These are phyloP conservation scores for Quadriops clusia DNA, from an alignment of 2,888 invertebrate species.

Conservation along the genomic window DNA sequence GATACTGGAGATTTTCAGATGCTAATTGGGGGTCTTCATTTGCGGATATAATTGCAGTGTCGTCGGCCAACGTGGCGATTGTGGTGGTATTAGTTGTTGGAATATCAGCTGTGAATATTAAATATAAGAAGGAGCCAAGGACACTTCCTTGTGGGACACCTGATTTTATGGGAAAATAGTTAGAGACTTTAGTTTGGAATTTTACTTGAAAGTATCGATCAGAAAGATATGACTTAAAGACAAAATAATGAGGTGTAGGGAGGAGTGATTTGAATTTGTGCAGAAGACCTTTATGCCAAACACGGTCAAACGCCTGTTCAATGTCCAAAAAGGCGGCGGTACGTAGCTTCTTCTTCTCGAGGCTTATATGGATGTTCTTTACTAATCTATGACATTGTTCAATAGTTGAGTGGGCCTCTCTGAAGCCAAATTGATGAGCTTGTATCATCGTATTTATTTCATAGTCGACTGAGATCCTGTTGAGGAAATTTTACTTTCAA, in stretches of 20 bases:
- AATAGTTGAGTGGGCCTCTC: conserved; percentile 6
- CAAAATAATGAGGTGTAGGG: conserved; percentile 7
- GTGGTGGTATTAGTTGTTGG: conserved; percentile 10
- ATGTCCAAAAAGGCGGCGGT: conserved; percentile 7
- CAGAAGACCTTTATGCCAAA: conserved; percentile 10
- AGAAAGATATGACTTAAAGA: conserved; percentile 8
- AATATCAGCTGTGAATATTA: conserved; percentile 13
- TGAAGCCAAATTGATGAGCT: conserved; percentile 4
- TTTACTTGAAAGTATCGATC: conserved; percentile 9
- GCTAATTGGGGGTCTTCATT: no score
- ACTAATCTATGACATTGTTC: conserved; percentile 8
- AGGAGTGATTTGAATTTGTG: conserved; percentile 8
- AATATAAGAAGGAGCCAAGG: conserved; percentile 14
- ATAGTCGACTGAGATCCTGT: no score
- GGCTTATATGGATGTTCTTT: conserved; percentile 7
- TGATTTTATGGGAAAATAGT: no score
- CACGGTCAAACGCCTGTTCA: conserved; percentile 8
- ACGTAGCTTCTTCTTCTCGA: conserved; percentile 8
- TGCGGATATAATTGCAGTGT: conserved; percentile 12
- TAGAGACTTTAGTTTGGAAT: no score
- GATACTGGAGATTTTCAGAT: no score
- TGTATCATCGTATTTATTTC: conserved; percentile 7
- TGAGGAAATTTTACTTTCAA: no score
- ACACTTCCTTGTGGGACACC: conserved; percentile 15
- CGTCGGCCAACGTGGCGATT: conserved; percentile 15